Evolutionary conservation across 35 echinoderm and acorn worm species (phyloP), one percentile per base, ranked within the genome.

Genomic region (Ophioderma brevispina): DNA sequence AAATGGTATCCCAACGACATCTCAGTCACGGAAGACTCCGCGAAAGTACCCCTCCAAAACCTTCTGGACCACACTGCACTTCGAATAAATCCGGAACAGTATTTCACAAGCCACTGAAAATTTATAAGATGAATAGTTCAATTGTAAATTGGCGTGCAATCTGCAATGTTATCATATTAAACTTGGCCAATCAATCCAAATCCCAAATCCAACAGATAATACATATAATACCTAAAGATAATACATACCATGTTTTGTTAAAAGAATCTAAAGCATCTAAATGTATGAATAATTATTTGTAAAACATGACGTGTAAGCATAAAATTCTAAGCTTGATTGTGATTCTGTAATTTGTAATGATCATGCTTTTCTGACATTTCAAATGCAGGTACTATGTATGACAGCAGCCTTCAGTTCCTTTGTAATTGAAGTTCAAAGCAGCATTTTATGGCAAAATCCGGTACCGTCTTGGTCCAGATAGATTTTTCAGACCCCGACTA

Each of bases 51-150:
- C 35, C 42, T 87, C 32, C 91, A 92, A 75, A 87, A 55, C 78
- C 85, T 87, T 30, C 84, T 92, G 17, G 91, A 92, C 40, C 83
- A 92, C 55, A 92, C 91, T 36, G 84, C 91, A 87, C 85, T 87
- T n/a, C 31, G 84, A 81, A 92, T 87, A 40, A 87, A 87, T 59
- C 32, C 80, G 35, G 84, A 87, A 81, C n/a, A 35, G 78, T n/a
- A 92, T 92, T 3, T 42, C 38, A 36, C 42, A 92, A 81, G 30
- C 87, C 15, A n/a, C n/a, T n/a, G n/a, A 81, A 50, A 81, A 39
- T 82, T 64, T 84, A 86, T 46, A 81, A 36, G 55, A 87, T 76
- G 55, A 80, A 76, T 31, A 43, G 15, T 31, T 92, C 11, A 17
- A 49, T 35, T 84, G 56, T 85, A 37, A 91, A 30, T 36, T 92